Base-by-base conservation (phyloP, 1,140 invertebrate species). In the Melanaphis sacchari region DNA sequence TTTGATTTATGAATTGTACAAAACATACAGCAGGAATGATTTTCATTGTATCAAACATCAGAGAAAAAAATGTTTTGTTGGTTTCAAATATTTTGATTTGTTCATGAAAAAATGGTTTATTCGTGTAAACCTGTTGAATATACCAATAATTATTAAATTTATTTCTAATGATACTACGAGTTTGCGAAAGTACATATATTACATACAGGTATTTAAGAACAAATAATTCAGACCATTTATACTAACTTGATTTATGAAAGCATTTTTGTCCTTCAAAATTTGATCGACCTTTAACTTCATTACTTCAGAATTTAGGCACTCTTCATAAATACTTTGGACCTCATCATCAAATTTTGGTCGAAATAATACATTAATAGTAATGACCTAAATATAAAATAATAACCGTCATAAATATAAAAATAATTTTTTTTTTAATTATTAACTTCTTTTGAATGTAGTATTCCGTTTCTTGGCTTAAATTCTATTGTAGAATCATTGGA, bases 361-460 rank as follows among this genome's bases (percentile, higher is more conserved):
- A 84, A 84, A 54, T 84, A 85, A 0, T 3, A 93, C 81, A 52
- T 1, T 40, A 22, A 93, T 93, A 41, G 46, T 46, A 52, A 93
- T 40, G 7, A 24, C 36, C 91, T 93, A 31, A n/a, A 24, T 49
- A 46, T 26, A 90, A 66, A 90, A 54, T 26, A 59, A 26, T 54
- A 84, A 31, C 43, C 22, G 15, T 85, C 18, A 36, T 11, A 18
- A 90, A 41, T 41, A 31, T 7, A 59, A 59, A 59, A 31, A 18
- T 1, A 88, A 21, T 36, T 88, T 2, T 46, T n/a, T 88, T 22
- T 21, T 8, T 24, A 22, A 31, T 59, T 59, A 59, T 40, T 26
- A 59, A 93, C 91, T 54, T 93, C 91, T 85, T 93, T 93, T 40
- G 76, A 93, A 31, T 36, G 49, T 66, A 93, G 36, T 41, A 66